Conservation (phyloP, 2,797 vertebrate species). For the Lithobates pipiens region DNA sequence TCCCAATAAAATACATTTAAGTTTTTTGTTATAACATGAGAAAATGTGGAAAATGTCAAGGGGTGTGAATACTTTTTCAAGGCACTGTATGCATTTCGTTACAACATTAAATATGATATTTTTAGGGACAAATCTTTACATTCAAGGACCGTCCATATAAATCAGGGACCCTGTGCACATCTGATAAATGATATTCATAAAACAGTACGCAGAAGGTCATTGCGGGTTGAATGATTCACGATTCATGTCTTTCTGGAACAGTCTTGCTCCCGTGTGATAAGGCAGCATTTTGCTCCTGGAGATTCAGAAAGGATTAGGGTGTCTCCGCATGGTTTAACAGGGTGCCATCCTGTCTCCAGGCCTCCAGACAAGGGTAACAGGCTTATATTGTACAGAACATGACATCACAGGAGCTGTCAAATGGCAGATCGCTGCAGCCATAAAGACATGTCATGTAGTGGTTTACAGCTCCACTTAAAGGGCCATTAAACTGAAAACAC, state of each 20-base stretch:
- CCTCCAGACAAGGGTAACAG: constrained; percentile 21
- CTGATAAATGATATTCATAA: no score
- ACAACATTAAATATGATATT: no score
- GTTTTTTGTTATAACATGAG: no score
- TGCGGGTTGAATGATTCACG: no score
- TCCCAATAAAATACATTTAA: no score
- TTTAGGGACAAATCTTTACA: no score
- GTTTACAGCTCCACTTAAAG: background rate
- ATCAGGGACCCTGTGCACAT: no score
- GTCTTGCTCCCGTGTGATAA: background rate
- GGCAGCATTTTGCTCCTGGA: constrained; percentile 11
- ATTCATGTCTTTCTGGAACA: background rate
- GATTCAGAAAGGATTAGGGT: constrained; percentile 32
- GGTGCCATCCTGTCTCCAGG: constrained; percentile 44
- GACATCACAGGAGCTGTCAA: background rate
- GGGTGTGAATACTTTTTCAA: no score
- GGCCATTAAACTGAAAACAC: background rate
- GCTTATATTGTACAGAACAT: background rate
- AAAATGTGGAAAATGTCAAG: no score
- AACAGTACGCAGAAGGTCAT: no score
- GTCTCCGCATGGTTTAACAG: constrained; percentile 25
- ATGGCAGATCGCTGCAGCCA: background rate
- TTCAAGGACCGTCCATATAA: no score
- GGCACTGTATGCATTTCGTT: no score
- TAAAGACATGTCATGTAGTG: constrained; percentile 3